phyloP scores from a whole-genome alignment of 2,888 invertebrate species.

The Branchinecta sandiegonensis region DNA sequence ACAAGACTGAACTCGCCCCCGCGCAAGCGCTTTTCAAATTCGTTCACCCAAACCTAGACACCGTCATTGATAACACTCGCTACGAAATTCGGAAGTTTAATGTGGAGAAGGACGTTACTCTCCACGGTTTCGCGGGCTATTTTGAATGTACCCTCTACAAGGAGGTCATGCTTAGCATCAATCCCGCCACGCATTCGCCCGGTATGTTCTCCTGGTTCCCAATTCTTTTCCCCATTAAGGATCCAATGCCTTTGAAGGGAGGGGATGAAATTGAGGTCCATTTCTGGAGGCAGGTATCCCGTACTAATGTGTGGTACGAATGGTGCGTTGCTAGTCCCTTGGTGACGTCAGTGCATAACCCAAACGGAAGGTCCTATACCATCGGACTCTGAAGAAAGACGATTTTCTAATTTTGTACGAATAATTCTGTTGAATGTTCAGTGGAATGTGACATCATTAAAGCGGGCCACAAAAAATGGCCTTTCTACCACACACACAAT shows the following conservation, averaged over 20 bases:
- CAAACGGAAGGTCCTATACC: conserved; percentile 55
- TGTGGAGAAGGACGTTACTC: conserved; percentile 55
- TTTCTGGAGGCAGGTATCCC: conserved; percentile 69
- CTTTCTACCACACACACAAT: too few relatives aligned
- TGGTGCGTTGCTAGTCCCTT: conserved; percentile 60
- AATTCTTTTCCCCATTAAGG: conserved; percentile 71
- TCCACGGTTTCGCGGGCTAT: conserved; percentile 92
- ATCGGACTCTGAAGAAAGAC: conserved; percentile 43
- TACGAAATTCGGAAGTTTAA: conserved; percentile 52
- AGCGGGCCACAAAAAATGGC: too few relatives aligned
- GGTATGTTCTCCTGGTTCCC: conserved; percentile 99
- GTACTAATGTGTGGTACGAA: conserved; percentile 87
- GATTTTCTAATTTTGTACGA: not conserved
- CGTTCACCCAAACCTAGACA: conserved; percentile 64
- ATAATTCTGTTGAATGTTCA: not conserved
- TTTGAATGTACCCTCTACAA: conserved; percentile 79
- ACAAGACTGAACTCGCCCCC: conserved; percentile 59
- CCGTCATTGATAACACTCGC: conserved; percentile 52
- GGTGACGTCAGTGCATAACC: conserved; percentile 48
- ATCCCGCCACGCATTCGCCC: conserved; percentile 69
- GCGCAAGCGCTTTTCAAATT: conserved; percentile 70
- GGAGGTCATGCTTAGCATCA: conserved; percentile 70
- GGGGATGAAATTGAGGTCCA: conserved; percentile 58
- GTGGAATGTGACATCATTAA: too few relatives aligned
- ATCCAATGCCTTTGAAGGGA: conserved; percentile 30